Conservation (phyloP, 92 coral and sea anemone species). For the Diadumene lineata region DNA sequence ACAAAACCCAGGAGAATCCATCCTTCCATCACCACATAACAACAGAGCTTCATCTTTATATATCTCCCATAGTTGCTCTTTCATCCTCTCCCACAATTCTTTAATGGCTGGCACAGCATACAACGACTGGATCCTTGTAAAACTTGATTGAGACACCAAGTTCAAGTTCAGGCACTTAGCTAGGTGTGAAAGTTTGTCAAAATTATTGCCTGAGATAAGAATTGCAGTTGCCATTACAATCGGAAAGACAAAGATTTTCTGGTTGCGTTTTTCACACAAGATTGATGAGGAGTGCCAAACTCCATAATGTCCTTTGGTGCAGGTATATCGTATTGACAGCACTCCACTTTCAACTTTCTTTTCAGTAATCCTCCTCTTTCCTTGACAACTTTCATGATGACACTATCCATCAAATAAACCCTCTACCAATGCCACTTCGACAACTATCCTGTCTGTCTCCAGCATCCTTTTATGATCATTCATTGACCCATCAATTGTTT, state of each 20-base stretch:
- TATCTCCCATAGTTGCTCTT: conserved; percentile 24
- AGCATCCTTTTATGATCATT: no score
- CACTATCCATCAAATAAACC: conserved; percentile 1
- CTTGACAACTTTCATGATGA: neutral
- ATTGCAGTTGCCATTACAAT: conserved; percentile 28
- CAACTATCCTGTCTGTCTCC: no score
- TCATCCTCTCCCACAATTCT: conserved; percentile 31
- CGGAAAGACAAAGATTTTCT: conserved; percentile 22
- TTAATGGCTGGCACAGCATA: conserved; percentile 44
- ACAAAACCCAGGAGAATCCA: conserved; percentile 47
- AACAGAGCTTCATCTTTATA: conserved; percentile 24
- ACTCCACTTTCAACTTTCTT: conserved; percentile 32
- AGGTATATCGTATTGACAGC: conserved; percentile 7
- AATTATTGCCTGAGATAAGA: conserved; percentile 35
- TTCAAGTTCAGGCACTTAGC: conserved; percentile 27
- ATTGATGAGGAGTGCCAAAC: conserved; percentile 41
- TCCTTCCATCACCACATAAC: conserved; percentile 48
- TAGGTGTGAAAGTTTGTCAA: conserved; percentile 24
- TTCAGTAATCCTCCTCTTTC: neutral
- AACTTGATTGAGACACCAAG: conserved; percentile 29
- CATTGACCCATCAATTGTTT: no score
- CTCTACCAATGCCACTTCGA: neutral
- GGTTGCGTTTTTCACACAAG: conserved; percentile 17
- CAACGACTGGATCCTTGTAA: conserved; percentile 25
- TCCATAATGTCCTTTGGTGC: conserved; percentile 21